Evolutionary conservation across 2,888 invertebrate species (phyloP), one percentile per base, ranked within the genome.

Genomic region (Tenodera sinensis): DNA sequence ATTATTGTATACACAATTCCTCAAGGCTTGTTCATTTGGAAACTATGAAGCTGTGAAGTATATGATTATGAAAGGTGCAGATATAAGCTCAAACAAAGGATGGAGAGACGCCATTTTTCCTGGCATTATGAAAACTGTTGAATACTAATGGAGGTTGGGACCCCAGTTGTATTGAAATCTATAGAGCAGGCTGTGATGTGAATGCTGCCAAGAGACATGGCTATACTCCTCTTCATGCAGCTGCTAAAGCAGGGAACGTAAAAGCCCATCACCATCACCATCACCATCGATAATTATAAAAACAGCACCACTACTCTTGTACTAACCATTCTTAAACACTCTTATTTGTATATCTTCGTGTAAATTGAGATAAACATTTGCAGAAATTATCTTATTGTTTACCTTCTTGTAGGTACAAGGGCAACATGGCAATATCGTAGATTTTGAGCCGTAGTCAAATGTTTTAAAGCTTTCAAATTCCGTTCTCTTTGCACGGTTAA

Each of bases 151-250:
- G 54, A 3, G 6, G 3, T 0, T 87, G 27, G 28, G 86, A 89
- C 82, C 84, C 28, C 84, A 15, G 25, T 0, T 86, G 89, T 25
- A 83, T 88, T n/a, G 81, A 87, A 28, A n/a, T 83, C 1, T 71
- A 87, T 84, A 83, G 84, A 81, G 86, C 90, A 89, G 89, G 89
- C n/a, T 89, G 89, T 84, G 42, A 84, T 82, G 85, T 90, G 0
- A 89, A 90, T 30, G 82, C 30, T 2, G 85, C 84, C 1, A 89
- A 89, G 47, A 25, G 20, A n/a, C 84, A 86, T 83, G 90, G 90
- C 12, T 88, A 87, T 81, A 90, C 88, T 81, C 86, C 89, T 83
- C 86, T 90, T 4, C 90, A 90, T 71, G n/a, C 85, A n/a, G 90
- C 90, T 7, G 89, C 90, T 34, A 84, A 81, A 54, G 20, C 71